Evolutionary conservation across 2,113 vertebrate genomes (phyloP).

Genomic region (Pseudopodoces humilis): DNA sequence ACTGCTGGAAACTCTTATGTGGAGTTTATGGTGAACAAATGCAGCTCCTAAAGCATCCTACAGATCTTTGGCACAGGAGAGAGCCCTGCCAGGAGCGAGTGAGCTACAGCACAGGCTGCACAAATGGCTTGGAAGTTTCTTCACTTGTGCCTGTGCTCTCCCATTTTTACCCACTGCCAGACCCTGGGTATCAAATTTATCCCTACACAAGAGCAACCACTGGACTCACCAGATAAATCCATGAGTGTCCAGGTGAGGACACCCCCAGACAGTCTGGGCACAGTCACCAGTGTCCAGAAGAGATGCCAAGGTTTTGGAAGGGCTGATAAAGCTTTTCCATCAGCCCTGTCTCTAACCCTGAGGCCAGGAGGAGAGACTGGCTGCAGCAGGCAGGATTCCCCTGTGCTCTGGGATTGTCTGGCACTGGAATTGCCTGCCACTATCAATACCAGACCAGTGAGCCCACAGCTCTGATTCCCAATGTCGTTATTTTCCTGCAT

Average conservation of each 20-base stretch:
- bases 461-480: background rate
- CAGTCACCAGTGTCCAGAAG: background rate
- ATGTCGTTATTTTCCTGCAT: background rate
- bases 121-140: background rate
- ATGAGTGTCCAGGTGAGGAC: background rate
- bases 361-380: background rate
- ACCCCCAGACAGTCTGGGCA: background rate
- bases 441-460: background rate
- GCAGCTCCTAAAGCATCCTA: background rate
- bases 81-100: background rate
- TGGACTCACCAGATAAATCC: background rate
- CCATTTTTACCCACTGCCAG: background rate
- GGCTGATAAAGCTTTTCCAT: background rate
- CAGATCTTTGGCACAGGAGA: accelerated
- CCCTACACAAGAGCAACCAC: background rate
- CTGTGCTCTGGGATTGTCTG: background rate
- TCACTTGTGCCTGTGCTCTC: background rate
- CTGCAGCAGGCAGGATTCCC: background rate
- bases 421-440: background rate
- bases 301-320: background rate
- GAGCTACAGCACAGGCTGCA: background rate
- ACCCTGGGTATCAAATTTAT: background rate
- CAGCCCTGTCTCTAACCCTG: background rate
- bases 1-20: background rate
- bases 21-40: background rate